phyloP scores from a whole-genome alignment of 2,797 vertebrate species.

The Gadopsis marmoratus region DNA sequence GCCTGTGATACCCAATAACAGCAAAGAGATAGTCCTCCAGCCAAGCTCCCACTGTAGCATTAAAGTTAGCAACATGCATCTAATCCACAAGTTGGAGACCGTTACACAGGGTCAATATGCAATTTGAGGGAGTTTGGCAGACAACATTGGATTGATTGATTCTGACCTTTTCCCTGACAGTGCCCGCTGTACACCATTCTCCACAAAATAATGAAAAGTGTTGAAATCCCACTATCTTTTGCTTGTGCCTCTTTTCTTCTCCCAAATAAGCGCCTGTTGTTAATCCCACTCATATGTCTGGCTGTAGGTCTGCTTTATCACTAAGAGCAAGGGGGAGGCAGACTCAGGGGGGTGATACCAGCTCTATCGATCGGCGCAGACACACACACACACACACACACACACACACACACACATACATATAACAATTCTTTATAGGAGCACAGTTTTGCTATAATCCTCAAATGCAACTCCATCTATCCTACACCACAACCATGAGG shows the following conservation, averaged over 20 bases:
- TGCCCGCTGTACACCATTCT: slow-evolving; percentile 72
- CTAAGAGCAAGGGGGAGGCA: slow-evolving; percentile 51
- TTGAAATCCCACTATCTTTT: slow-evolving; percentile 78
- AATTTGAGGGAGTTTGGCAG: slow-evolving; percentile 76
- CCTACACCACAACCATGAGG: slow-evolving; percentile 18
- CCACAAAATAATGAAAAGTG: slow-evolving; percentile 77
- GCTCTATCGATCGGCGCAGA: slow-evolving; percentile 72
- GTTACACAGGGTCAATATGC: slow-evolving; percentile 78
- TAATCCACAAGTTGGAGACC: slow-evolving; percentile 64
- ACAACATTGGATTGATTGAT: slow-evolving; percentile 81
- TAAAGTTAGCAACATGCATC: slow-evolving; percentile 72
- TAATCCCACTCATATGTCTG: slow-evolving; percentile 79
- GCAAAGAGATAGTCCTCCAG: slow-evolving; percentile 39
- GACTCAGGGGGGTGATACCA: slow-evolving; percentile 68
- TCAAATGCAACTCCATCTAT: slow-evolving; percentile 42
- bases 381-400: slow-evolving; percentile 15
- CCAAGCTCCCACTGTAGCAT: slow-evolving; percentile 51
- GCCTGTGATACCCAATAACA: slow-evolving; percentile 32
- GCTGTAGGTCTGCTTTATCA: slow-evolving; percentile 76
- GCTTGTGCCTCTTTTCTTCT: slow-evolving; percentile 70
- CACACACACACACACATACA: slow-evolving; percentile 24
- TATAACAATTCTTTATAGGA: slow-evolving; percentile 23
- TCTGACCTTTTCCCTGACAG: slow-evolving; percentile 82
- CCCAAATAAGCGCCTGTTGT: slow-evolving; percentile 73
- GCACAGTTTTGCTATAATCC: slow-evolving; percentile 57